Base-by-base conservation (phyloP, 2,797 vertebrate species). In the Sphenopsis melanotis region DNA sequence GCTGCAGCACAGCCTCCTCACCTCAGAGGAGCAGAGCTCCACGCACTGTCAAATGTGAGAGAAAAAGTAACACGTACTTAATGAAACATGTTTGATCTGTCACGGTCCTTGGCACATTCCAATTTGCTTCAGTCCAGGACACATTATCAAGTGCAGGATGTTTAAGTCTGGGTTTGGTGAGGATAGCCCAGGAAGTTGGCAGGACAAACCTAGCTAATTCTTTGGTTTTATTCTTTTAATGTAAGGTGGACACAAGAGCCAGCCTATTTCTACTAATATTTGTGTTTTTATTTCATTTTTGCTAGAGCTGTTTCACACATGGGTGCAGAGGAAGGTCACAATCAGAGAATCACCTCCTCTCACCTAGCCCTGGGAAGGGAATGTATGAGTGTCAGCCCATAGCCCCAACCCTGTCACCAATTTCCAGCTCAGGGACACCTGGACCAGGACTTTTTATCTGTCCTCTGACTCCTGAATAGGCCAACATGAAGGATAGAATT, bases 21-120 rank as follows among this genome's bases (percentile, higher is more conserved):
- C 87, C 83, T 77, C 15, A 97, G 83, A 95, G 68, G 10, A 96
- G 81, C 92, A 97, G 83, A 93, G 86, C 90, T 95, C 90, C 93
- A 72, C 46, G 3, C 60, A 42, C 88, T 87, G 93, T 85, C 93
- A 95, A 87, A 95, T 71, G 71, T 19, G 64, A 85, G 81, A 75
- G 86, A 83, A 91, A 82, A 94, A 88, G 83, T 72, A 91, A 61
- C 91, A 81, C 17, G 4, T 47, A 89, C 81, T 90, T 94, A 95
- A 97, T 94, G 96, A 95, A 95, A 92, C 3, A 8, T 85, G 76
- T 91, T 96, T 96, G 91, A 93, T 96, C 91, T 93, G 87, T 50
- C 92, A 92, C 59, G 78, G 87, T 72, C 59, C 82, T 86, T 78
- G 93, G 95, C 89, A 90, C 47, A 24, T 65, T 78, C 82, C 89